phyloP scores from a whole-genome alignment of 92 coral and sea anemone species.

The Phymanthus crucifer region DNA sequence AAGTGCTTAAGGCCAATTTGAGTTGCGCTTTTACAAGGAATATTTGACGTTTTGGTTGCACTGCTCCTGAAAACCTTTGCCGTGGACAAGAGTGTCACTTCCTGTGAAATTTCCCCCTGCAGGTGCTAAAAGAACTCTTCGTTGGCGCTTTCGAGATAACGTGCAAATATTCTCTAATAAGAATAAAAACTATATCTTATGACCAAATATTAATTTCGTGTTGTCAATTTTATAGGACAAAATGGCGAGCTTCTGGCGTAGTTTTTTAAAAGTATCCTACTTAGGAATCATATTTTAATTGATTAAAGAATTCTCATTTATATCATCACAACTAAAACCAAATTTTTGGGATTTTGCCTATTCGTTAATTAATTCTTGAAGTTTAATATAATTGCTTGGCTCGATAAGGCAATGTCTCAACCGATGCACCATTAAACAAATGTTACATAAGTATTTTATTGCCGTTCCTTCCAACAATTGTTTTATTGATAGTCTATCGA shows the following conservation, averaged over 20 bases:
- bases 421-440: background rate
- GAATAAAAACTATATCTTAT: background rate
- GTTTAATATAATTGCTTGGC: conserved; percentile 4
- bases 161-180: background rate
- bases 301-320: too few relatives aligned
- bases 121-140: conserved; percentile 1
- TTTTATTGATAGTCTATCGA: background rate
- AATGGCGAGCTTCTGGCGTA: too few relatives aligned
- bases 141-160: background rate
- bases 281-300: too few relatives aligned
- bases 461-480: background rate
- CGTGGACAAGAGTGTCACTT: background rate
- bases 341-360: background rate
- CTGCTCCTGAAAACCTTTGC: background rate
- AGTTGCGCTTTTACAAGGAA: conserved; percentile 5
- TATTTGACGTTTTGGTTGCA: conserved; percentile 21
- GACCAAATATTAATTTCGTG: too few relatives aligned
- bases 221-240: too few relatives aligned
- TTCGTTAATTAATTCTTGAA: background rate
- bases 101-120: conserved; percentile 5
- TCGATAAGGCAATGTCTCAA: background rate
- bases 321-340: too few relatives aligned
- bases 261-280: too few relatives aligned
- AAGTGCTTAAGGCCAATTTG: conserved; percentile 22
- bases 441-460: background rate